Conservation (phyloP, 2,113 vertebrate genomes). For the Felis catus region F.catus_Fca126_mat1.0 CM031419.1:212988001-212988500, state of each 20-base stretch:
- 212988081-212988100: not conserved
- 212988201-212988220: no score
- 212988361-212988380: not conserved
- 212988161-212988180: no score
- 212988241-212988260: no score
- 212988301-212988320: no score
- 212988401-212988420: not conserved
- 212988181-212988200: no score
- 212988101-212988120: not conserved
- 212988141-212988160: not conserved
- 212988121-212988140: not conserved
- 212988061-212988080: not conserved
- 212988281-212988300: no score
- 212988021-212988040: not conserved
- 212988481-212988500: not conserved
- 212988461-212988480: not conserved
- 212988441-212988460: not conserved
- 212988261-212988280: no score
- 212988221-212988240: no score
- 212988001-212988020: not conserved
- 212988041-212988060: not conserved
- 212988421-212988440: not conserved
- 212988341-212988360: no score
- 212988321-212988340: no score
- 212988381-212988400: not conserved